phyloP scores from a whole-genome alignment of 2,888 invertebrate genomes.

The Amphipyra berbera region DNA sequence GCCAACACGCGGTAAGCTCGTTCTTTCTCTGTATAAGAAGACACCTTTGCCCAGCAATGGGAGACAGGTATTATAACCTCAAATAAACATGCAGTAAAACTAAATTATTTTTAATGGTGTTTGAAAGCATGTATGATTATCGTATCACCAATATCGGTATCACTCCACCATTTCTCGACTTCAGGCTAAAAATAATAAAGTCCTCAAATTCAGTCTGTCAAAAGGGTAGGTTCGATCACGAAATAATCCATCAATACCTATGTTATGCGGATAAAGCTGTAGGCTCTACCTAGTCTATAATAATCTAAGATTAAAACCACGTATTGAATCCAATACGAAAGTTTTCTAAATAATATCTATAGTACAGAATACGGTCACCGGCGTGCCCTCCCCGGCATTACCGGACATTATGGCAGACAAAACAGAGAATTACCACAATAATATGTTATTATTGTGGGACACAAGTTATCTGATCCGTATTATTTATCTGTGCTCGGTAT shows the following conservation, averaged over 20 bases:
- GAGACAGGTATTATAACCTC: too few relatives aligned
- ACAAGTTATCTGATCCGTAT: constrained; percentile 84
- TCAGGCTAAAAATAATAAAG: too few relatives aligned
- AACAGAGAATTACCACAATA: constrained; percentile 80
- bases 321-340: constrained; percentile 44
- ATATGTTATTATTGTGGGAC: constrained; percentile 86
- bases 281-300: constrained; percentile 10
- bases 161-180: too few relatives aligned
- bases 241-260: not conserved
- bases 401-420: constrained; percentile 69
- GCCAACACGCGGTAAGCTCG: too few relatives aligned
- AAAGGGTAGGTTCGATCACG: too few relatives aligned
- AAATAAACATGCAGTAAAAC: too few relatives aligned
- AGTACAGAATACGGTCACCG: constrained; percentile 44
- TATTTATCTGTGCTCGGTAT: constrained; percentile 83
- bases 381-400: constrained; percentile 60
- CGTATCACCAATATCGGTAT: too few relatives aligned
- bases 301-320: constrained; percentile 42
- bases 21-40: too few relatives aligned
- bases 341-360: constrained; percentile 53
- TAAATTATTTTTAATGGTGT: too few relatives aligned
- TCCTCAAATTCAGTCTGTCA: too few relatives aligned
- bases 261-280: not conserved
- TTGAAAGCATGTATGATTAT: too few relatives aligned
- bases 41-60: too few relatives aligned